Conservation (phyloP, 2,888 invertebrate species). For the Argyresthia goedartella region DNA sequence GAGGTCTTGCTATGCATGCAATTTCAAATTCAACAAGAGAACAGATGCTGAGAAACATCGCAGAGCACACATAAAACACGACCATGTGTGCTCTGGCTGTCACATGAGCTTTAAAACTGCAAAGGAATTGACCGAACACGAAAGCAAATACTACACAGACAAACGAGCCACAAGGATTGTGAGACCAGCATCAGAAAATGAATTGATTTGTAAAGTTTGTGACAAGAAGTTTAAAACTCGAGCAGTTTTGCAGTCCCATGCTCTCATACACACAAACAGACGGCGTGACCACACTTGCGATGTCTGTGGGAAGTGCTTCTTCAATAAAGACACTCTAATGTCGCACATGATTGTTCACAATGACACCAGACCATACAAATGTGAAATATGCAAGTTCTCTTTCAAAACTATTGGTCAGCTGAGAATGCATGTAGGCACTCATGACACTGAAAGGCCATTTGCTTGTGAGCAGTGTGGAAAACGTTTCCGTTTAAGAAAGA, state of each 20-base stretch:
- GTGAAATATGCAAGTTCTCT: conserved; percentile 40
- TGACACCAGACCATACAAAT: conserved; percentile 34
- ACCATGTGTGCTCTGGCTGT: conserved; percentile 37
- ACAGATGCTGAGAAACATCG: conserved; percentile 23
- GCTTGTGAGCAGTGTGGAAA: conserved; percentile 36
- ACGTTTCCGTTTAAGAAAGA: conserved; percentile 28
- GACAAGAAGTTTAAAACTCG: conserved; percentile 35
- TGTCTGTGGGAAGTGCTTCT: conserved; percentile 41
- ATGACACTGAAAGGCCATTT: conserved; percentile 35
- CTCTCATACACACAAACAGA: conserved; percentile 65
- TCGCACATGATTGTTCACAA: conserved; percentile 37
- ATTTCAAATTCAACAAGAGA: conserved; percentile 22
- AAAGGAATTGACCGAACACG: conserved; percentile 30
- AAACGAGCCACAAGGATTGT: conserved; percentile 18
- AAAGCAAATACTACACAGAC: conserved; percentile 23
- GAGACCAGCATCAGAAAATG: conserved; percentile 14
- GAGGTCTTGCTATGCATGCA: conserved; percentile 45
- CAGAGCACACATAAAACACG: conserved; percentile 20
- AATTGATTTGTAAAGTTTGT: conserved; percentile 35
- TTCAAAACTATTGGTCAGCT: conserved; percentile 32
- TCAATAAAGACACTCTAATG: conserved; percentile 28
- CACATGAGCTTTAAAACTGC: conserved; percentile 25
- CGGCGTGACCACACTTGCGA: conserved; percentile 42
- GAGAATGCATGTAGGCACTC: conserved; percentile 17
- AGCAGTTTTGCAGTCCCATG: conserved; percentile 52